Percentiles rank a stretch among this genome's conserved stretches.
phyloP scores from a whole-genome alignment of 2,797 vertebrate genomes.

The Oryzias sinensis region DNA sequence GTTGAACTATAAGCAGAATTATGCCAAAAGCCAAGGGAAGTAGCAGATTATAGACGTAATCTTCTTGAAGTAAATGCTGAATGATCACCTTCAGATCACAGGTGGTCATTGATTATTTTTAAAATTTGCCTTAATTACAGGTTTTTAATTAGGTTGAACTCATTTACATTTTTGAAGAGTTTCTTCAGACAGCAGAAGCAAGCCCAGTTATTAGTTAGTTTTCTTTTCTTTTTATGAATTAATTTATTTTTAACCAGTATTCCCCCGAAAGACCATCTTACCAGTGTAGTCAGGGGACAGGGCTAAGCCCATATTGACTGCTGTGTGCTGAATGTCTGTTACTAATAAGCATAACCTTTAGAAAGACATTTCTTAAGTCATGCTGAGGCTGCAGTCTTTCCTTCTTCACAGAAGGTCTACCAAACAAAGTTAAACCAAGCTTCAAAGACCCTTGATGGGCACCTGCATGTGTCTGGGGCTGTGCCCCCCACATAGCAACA shows the following conservation, averaged over 20 bases:
- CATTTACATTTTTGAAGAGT: conserved; percentile 12
- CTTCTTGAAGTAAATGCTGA: background rate
- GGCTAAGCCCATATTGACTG: conserved; percentile 22
- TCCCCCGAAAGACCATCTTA: background rate
- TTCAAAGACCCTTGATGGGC: conserved; percentile 7
- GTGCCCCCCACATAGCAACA: conserved; percentile 3
- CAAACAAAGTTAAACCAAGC: background rate
- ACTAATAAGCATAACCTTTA: conserved; percentile 33
- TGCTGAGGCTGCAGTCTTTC: conserved; percentile 8
- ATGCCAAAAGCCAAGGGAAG: background rate
- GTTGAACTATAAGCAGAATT: background rate
- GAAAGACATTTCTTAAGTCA: conserved; percentile 17
- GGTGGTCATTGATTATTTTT: too few species aligned
- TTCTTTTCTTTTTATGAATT: too few species aligned
- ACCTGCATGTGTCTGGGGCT: conserved; percentile 7
- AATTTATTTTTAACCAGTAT: too few species aligned
- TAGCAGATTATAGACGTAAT: background rate
- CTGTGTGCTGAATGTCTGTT: conserved; percentile 14
- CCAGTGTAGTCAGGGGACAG: conserved; percentile 11
- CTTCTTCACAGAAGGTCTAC: conserved; percentile 14
- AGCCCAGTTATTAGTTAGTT: too few species aligned
- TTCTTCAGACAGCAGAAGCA: too few species aligned
- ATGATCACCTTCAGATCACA: background rate
- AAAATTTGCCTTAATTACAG: background rate
- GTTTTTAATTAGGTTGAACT: conserved; percentile 20